These are phyloP conservation scores for Drosophila bipectinata DNA, from an alignment of 1,140 invertebrate genomes.

Conservation along the genomic window DNA sequence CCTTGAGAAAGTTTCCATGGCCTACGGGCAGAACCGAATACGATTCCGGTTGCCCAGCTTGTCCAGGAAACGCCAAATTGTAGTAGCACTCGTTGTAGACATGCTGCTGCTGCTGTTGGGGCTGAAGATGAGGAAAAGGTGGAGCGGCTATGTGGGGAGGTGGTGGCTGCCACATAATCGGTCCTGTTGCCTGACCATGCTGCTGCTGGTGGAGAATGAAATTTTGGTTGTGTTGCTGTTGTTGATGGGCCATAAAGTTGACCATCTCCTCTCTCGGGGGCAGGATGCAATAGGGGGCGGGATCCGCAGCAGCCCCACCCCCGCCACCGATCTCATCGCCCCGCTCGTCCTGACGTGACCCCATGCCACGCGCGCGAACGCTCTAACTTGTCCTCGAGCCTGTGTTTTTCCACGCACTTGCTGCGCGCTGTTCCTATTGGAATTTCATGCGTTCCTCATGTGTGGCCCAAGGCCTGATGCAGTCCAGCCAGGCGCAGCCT, in stretches of 20 bases:
- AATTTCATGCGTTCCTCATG: constrained; percentile 56
- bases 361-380: constrained; percentile 52
- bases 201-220: constrained; percentile 56
- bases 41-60: constrained; percentile 64
- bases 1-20: constrained; percentile 79
- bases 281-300: constrained; percentile 41
- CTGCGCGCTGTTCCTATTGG: constrained; percentile 54
- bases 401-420: constrained; percentile 45
- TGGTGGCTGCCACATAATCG: constrained; percentile 58
- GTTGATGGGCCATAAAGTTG: constrained; percentile 61
- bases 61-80: constrained; percentile 58
- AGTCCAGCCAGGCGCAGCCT: constrained; percentile 8
- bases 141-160: constrained; percentile 51
- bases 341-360: constrained; percentile 68
- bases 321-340: constrained; percentile 43
- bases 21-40: constrained; percentile 80
- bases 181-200: constrained; percentile 43
- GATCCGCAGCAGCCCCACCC: constrained; percentile 35
- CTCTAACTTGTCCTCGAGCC: constrained; percentile 29
- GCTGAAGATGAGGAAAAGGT: constrained; percentile 57
- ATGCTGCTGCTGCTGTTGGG: constrained; percentile 48
- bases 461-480: constrained; percentile 11
- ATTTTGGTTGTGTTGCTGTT: constrained; percentile 56
- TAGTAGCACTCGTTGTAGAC: constrained; percentile 73
- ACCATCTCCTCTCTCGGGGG: constrained; percentile 56